Conservation (phyloP, 2,113 vertebrate genomes). For the Gopherus evgoodei region DNA sequence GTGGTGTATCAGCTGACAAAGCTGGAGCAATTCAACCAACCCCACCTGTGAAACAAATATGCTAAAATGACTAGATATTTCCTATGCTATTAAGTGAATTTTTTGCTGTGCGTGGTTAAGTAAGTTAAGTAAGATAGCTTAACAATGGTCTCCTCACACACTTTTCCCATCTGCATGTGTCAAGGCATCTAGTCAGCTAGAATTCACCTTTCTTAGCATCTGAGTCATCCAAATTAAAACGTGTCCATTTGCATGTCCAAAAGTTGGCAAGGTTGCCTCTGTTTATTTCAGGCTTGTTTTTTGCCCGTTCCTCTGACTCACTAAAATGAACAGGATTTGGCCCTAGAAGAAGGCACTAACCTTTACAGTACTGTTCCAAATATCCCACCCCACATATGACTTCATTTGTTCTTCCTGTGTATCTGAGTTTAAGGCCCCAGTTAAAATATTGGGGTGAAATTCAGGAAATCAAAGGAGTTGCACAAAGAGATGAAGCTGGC, state of each 20-base stretch:
- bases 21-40: slow-evolving; percentile 19
- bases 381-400: not conserved
- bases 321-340: not conserved
- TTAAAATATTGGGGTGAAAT: not conserved
- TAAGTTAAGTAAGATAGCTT: slow-evolving; percentile 1
- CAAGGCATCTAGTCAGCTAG: not conserved
- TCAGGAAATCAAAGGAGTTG: not conserved
- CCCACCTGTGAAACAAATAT: slow-evolving; percentile 6
- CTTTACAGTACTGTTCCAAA: not conserved
- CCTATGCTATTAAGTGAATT: slow-evolving; percentile 33
- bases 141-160: slow-evolving; percentile 7
- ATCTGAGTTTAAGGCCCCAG: not conserved
- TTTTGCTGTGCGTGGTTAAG: slow-evolving; percentile 37
- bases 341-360: not conserved
- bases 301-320: not conserved
- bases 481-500: not conserved
- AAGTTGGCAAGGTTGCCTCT: not conserved
- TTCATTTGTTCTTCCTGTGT: not conserved
- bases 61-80: slow-evolving; percentile 56
- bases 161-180: slow-evolving; percentile 34
- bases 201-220: not conserved
- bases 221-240: not conserved
- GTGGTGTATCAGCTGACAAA: slow-evolving; percentile 67
- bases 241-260: not conserved
- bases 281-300: slow-evolving; percentile 11